phyloP scores from a whole-genome alignment of 23 tunicate species.

The Trididemnum clinides region DNA sequence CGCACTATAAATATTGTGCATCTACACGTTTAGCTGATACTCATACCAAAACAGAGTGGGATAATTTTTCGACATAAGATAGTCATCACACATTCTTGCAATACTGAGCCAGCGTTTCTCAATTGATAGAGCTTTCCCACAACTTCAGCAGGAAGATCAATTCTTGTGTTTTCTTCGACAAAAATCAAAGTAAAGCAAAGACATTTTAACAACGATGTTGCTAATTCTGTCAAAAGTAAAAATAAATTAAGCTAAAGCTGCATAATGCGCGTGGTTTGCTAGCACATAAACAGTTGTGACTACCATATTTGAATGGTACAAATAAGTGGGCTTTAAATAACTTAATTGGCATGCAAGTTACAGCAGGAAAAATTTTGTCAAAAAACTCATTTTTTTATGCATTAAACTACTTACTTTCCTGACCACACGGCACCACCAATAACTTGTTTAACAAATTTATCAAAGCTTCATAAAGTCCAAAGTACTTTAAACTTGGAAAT shows the following conservation, averaged over 20 bases:
- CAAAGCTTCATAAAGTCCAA: background rate
- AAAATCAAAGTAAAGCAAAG: conserved; percentile 18
- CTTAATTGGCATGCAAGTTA: too few relatives aligned
- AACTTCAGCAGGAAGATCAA: conserved; percentile 16
- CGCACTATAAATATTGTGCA: too few relatives aligned
- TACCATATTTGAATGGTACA: too few relatives aligned
- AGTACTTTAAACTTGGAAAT: background rate
- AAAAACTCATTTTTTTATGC: background rate
- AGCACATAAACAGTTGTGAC: too few relatives aligned
- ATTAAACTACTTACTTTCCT: background rate
- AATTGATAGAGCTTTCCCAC: conserved; percentile 19
- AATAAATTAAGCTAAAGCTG: too few relatives aligned
- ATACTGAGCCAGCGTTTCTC: background rate
- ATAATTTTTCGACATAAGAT: conserved; percentile 41
- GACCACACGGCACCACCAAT: background rate
- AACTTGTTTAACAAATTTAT: background rate
- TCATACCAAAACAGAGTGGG: conserved; percentile 74
- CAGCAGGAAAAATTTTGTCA: background rate
- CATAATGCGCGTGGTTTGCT: too few relatives aligned
- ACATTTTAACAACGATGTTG: background rate
- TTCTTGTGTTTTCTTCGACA: conserved; percentile 18
- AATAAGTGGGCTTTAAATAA: too few relatives aligned
- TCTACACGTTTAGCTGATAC: too few relatives aligned
- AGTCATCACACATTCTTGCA: conserved; percentile 35
- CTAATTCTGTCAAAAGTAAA: background rate